Evolutionary conservation across 2,113 vertebrate species (phyloP).

Genomic region (Siniperca chuatsi): DNA sequence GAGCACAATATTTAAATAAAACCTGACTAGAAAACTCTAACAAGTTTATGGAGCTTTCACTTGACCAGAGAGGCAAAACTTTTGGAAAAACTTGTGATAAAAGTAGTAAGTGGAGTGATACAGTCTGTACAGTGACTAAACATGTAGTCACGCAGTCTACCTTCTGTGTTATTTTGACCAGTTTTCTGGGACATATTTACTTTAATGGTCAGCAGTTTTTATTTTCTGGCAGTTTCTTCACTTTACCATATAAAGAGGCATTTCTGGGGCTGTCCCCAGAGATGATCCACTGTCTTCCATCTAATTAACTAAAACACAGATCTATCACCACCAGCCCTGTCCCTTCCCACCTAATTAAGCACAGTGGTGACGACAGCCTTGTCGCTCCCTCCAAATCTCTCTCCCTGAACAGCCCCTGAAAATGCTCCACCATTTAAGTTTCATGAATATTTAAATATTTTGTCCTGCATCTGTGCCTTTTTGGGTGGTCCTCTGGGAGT

Average conservation of each 20-base stretch:
- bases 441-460: conserved; percentile 25
- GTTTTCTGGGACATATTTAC: conserved; percentile 16
- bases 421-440: neutral
- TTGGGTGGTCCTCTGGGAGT: neutral
- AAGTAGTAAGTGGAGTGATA: neutral
- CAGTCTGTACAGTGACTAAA: neutral
- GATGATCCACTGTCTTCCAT: conserved; percentile 18
- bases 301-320: conserved; percentile 56
- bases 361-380: conserved; percentile 11
- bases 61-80: neutral
- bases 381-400: neutral
- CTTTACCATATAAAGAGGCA: neutral
- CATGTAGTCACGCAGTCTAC: neutral
- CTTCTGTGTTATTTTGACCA: conserved; percentile 4
- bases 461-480: neutral
- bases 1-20: neutral
- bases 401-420: neutral
- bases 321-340: conserved; percentile 35
- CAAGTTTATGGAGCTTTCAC: neutral
- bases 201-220: conserved; percentile 30
- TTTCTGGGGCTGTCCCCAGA: conserved; percentile 21
- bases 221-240: neutral
- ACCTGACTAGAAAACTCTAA: neutral
- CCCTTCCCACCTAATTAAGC: conserved; percentile 53
- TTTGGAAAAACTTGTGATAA: neutral